Conservation (phyloP, 2,888 invertebrate species). For the Drosophila maculinotata region DNA sequence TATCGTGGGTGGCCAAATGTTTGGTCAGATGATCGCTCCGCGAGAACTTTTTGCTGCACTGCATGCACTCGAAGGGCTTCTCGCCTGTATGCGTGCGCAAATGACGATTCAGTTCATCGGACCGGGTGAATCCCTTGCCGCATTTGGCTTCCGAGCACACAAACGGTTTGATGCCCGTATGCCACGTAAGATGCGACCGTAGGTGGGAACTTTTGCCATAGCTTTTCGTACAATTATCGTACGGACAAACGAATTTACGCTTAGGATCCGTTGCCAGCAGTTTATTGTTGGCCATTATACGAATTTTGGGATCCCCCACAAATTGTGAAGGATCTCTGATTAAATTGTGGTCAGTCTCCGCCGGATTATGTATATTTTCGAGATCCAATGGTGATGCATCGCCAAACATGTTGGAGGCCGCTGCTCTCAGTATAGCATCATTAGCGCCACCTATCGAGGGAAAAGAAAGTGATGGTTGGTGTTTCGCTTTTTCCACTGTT, state of each 20-base stretch:
- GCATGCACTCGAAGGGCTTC: constrained; percentile 82
- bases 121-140: constrained; percentile 83
- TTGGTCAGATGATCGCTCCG: constrained; percentile 83
- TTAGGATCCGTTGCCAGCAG: constrained; percentile 78
- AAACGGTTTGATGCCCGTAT: constrained; percentile 83
- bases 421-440: constrained; percentile 56
- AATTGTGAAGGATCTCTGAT: constrained; percentile 45
- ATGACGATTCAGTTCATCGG: constrained; percentile 83
- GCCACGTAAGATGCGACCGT: constrained; percentile 84
- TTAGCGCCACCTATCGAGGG: constrained; percentile 46
- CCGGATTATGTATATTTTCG: constrained; percentile 62
- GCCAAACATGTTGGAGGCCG: constrained; percentile 61
- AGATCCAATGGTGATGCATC: constrained; percentile 71
- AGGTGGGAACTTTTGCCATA: constrained; percentile 84
- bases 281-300: constrained; percentile 79
- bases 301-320: constrained; percentile 66
- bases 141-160: constrained; percentile 79
- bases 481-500: constrained; percentile 67
- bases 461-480: constrained; percentile 55
- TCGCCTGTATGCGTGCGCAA: constrained; percentile 83
- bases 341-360: constrained; percentile 65
- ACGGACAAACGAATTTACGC: constrained; percentile 79
- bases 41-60: constrained; percentile 83
- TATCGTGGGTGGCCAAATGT: constrained; percentile 81
- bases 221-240: constrained; percentile 82